Conservation (phyloP, 2,888 invertebrate species). For the Emesis russula region DNA sequence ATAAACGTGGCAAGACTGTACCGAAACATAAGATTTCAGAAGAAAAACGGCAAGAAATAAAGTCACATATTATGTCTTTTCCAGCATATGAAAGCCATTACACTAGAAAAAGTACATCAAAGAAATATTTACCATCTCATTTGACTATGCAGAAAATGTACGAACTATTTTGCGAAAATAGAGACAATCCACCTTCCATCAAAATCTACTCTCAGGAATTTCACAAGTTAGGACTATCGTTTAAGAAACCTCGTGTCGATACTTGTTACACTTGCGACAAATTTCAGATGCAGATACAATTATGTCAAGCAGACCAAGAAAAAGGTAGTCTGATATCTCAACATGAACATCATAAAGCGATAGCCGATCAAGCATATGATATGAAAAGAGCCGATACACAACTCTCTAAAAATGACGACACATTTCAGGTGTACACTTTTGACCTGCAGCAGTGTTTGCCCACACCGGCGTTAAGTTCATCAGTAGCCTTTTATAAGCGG, state of each 20-base stretch:
- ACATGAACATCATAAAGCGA: not conserved
- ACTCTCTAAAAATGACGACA: not conserved
- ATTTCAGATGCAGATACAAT: conserved; percentile 16
- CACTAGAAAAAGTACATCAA: conserved; percentile 2
- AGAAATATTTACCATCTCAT: conserved; percentile 23
- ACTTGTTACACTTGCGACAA: conserved; percentile 11
- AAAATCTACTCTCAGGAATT: conserved; percentile 20
- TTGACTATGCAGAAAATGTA: conserved; percentile 22
- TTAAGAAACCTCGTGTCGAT: not conserved
- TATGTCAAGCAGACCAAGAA: not conserved
- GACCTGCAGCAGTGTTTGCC: conserved; percentile 22
- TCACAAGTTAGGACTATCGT: conserved; percentile 5
- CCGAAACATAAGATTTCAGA: conserved; percentile 9
- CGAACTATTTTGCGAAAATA: not conserved
- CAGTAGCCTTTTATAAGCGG: conserved; percentile 9
- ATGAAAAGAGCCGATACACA: conserved; percentile 9
- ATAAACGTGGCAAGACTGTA: conserved; percentile 6
- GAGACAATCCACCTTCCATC: not conserved
- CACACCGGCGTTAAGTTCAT: not conserved
- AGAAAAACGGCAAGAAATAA: conserved; percentile 12
- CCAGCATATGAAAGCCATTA: conserved; percentile 23
- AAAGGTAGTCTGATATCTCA: not conserved
- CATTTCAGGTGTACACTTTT: conserved; percentile 5
- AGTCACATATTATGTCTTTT: conserved; percentile 16
- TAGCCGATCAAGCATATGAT: conserved; percentile 20